These are phyloP conservation scores for Chelonia mydas DNA, from an alignment of 2,797 vertebrate genomes.

Conservation along the genomic window DNA sequence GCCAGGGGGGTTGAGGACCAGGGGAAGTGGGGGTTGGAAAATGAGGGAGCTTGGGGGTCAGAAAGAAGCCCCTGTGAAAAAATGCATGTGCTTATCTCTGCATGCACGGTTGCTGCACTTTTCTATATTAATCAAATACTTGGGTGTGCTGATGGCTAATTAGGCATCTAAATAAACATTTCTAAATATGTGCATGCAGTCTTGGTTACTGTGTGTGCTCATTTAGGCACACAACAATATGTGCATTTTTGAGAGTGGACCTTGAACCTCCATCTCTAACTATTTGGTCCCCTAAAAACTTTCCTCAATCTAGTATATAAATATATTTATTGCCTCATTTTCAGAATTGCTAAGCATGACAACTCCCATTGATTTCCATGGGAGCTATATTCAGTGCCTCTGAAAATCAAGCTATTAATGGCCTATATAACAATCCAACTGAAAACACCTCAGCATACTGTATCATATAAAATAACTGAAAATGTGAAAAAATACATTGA, in stretches of 20 bases:
- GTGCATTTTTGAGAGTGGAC: not conserved
- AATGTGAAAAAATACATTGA: not conserved
- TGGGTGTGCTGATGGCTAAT: not conserved
- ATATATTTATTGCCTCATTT: not conserved
- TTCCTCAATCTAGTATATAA: not conserved
- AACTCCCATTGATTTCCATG: not conserved
- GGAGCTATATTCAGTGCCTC: not conserved
- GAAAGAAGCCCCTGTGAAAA: not conserved
- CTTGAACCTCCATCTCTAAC: not conserved
- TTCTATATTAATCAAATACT: not conserved
- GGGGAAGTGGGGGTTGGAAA: not conserved
- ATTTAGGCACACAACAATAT: fast-evolving
- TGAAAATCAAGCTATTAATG: not conserved
- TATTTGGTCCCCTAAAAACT: not conserved
- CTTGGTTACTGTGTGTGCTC: fast-evolving
- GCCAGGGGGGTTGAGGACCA: not conserved
- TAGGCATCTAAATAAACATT: not conserved
- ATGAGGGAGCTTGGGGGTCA: not conserved
- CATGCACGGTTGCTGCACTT: not conserved
- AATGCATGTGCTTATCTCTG: not conserved
- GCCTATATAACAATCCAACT: not conserved
- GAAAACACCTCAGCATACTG: slow-evolving; percentile 2
- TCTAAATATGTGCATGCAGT: not conserved
- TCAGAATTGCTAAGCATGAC: not conserved
- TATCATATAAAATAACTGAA: not conserved